Evolutionary conservation across 2,888 invertebrate genomes (phyloP).

Genomic region (Protodeltote pygarga): DNA sequence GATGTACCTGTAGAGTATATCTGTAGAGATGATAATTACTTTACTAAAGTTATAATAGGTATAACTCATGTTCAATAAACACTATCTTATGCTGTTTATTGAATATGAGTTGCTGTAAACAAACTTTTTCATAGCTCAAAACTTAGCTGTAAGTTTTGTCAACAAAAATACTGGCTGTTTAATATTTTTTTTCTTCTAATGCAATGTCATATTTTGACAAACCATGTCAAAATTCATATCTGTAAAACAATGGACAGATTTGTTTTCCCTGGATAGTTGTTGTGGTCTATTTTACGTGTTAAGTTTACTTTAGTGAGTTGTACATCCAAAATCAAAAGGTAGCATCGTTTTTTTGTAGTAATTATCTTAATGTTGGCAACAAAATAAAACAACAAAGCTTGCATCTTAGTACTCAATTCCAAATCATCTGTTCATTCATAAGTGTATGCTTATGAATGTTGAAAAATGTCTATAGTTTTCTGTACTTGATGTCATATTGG

Average conservation of each 20-base stretch:
- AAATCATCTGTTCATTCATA: too few species aligned
- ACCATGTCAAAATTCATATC: slow-evolving; percentile 51
- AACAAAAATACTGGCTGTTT: slow-evolving; percentile 18
- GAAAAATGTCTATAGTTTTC: too few species aligned
- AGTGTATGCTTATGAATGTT: too few species aligned
- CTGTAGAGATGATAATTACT: too few species aligned
- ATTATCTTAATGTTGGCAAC: slow-evolving; percentile 20
- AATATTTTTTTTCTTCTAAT: slow-evolving; percentile 23
- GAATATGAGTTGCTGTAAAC: too few species aligned
- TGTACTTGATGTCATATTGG: slow-evolving; percentile 1
- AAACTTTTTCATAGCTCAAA: background rate
- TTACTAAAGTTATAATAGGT: too few species aligned
- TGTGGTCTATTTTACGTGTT: slow-evolving; percentile 30
- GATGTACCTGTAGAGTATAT: too few species aligned
- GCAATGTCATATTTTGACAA: slow-evolving; percentile 46
- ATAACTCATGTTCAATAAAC: too few species aligned
- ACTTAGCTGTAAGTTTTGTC: background rate
- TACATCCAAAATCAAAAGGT: slow-evolving; percentile 31
- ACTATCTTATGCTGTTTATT: too few species aligned
- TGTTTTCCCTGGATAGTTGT: slow-evolving; percentile 39
- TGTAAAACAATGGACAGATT: slow-evolving; percentile 58
- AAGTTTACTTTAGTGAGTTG: slow-evolving; percentile 32
- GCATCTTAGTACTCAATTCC: too few species aligned
- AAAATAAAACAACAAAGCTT: background rate
- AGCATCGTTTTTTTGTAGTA: slow-evolving; percentile 13